These are phyloP conservation scores for Notoglanidium macrostoma DNA, from an alignment of 2,797 vertebrate species.

Conservation along the genomic window DNA sequence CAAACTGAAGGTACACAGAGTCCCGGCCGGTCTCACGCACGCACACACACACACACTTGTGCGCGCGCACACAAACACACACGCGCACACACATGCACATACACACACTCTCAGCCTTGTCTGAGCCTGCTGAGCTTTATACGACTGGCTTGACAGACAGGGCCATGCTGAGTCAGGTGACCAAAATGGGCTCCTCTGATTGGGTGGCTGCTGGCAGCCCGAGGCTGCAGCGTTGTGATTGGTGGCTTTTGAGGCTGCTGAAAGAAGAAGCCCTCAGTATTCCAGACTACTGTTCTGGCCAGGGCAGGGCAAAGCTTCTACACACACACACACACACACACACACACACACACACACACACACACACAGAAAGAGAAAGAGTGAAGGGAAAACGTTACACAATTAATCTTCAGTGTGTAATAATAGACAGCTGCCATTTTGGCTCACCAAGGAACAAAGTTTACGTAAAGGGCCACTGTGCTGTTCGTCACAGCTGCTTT, in stretches of 20 bases:
- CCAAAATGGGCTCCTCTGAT: slow-evolving; percentile 69
- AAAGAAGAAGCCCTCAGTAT: slow-evolving; percentile 77
- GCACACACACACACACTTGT: slow-evolving; percentile 2
- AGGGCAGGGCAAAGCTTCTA: slow-evolving; percentile 81
- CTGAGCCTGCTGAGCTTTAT: slow-evolving; percentile 87
- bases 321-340: slow-evolving; percentile 26
- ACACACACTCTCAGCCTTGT: slow-evolving; percentile 74
- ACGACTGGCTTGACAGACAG: slow-evolving; percentile 91
- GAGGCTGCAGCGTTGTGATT: slow-evolving; percentile 76
- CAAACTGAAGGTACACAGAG: slow-evolving; percentile 69
- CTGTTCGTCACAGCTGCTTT: not conserved
- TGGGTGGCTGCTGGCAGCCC: slow-evolving; percentile 73
- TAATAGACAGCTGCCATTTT: slow-evolving; percentile 47
- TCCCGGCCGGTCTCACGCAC: slow-evolving; percentile 79
- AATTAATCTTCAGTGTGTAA: slow-evolving; percentile 58
- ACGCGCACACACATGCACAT: slow-evolving; percentile 42
- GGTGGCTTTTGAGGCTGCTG: slow-evolving; percentile 77
- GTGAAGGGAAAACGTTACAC: slow-evolving; percentile 60
- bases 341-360: slow-evolving; percentile 25
- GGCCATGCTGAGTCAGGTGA: slow-evolving; percentile 87
- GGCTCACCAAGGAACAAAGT: slow-evolving; percentile 26
- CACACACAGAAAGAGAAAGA: slow-evolving; percentile 28
- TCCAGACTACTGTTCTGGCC: slow-evolving; percentile 78
- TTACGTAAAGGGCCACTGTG: not conserved
- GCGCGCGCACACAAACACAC: slow-evolving; percentile 55